Percentiles rank a stretch among this genome's conserved stretches.
phyloP scores from a whole-genome alignment of 2,113 vertebrate species.

The Malurus elegans region DNA sequence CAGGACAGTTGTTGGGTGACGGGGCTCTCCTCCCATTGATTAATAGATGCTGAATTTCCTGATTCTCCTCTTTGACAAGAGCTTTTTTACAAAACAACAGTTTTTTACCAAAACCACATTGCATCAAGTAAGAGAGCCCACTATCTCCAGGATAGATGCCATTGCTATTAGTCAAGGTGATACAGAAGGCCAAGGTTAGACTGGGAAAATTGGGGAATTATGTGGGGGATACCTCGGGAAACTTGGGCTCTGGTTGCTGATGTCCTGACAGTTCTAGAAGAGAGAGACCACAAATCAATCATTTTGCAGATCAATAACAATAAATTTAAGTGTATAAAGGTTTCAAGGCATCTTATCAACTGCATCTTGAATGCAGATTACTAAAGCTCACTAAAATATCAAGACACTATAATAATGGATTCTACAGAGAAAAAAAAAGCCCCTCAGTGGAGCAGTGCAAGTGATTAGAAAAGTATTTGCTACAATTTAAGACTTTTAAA shows the following conservation, averaged over 20 bases:
- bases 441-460: neutral
- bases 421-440: neutral
- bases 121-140: neutral
- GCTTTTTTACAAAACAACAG: too few species aligned
- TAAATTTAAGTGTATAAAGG: constrained; percentile 39
- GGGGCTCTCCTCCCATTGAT: neutral
- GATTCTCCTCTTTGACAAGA: neutral
- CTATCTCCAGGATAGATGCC: rapidly evolving
- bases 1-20: neutral
- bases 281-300: constrained; percentile 82
- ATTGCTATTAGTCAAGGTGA: constrained; percentile 52
- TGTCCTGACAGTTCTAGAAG: constrained; percentile 67
- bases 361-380: constrained; percentile 25
- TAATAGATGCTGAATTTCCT: neutral
- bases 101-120: neutral
- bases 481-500: neutral
- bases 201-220: constrained; percentile 45
- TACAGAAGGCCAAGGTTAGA: constrained; percentile 72
- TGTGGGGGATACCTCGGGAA: constrained; percentile 71
- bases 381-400: neutral
- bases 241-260: constrained; percentile 75
- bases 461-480: neutral
- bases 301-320: constrained; percentile 67
- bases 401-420: neutral
- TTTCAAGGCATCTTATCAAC: constrained; percentile 75